Evolutionary conservation across 2,888 invertebrate species (phyloP), one percentile per base, ranked within the genome.

Genomic region (Invenusta paracnida): DNA sequence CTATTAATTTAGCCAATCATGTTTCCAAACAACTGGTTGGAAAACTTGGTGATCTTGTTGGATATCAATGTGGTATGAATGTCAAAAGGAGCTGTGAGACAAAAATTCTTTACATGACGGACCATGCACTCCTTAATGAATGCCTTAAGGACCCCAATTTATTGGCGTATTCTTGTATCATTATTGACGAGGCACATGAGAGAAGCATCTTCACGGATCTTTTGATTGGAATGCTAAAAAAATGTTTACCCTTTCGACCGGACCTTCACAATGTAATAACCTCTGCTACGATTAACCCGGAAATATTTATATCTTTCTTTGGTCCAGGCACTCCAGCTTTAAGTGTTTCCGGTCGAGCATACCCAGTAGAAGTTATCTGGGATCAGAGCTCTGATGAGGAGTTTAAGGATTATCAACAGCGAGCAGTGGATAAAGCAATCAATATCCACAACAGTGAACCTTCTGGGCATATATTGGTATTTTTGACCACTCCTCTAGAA

Each of bases 181-280:
- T 99, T 98, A 93, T 99, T 93, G 99, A 99, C 91, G 99, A 99
- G 91, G 99, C 99, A 67, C 99, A 99, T 92, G 99, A 99, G 92
- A 93, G 98, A 13, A 98, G 98, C 2, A 97, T 99, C 88, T 95
- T 98, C 92, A 99, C 99, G 0, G 99, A 99, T 91, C 98, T 99
- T 0, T 93, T 99, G 0, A 99, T 99, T 92, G 99, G 97, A 0
- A 88, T 91, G 13, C 89, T 92, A 81, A 92, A 92, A 87, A 89
- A 89, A 88, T 91, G 88, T 86, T 87, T 91, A 5, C 27, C 73
- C 17, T 30, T 73, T 17, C 93, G 99, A 30, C 95, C 95, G 0
- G 98, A 98, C 90, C 92, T 99, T 48, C 99, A 99, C 91, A 92
- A 99, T 0, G 99, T 99, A 88, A 98, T 99, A 0, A 99, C 99